Conservation (phyloP, 2,113 vertebrate species). For the Glareola pratincola region DNA sequence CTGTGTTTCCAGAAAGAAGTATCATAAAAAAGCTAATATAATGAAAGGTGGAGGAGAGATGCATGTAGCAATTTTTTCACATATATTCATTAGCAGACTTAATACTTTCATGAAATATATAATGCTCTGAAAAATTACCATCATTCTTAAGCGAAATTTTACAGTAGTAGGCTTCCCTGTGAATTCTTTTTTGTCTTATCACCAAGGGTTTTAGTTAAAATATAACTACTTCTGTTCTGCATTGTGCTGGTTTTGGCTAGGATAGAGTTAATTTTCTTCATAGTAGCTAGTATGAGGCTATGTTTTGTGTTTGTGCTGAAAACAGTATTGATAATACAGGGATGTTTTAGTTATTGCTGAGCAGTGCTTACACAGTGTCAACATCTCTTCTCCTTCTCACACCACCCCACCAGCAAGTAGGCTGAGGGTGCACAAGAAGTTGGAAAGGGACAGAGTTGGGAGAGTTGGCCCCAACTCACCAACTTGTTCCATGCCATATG, state of each 20-base stretch:
- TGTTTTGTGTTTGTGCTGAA: background rate
- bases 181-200: background rate
- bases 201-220: background rate
- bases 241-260: background rate
- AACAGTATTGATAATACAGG: background rate
- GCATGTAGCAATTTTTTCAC: background rate
- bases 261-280: background rate
- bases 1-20: background rate
- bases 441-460: background rate
- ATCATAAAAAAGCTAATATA: background rate
- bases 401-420: rapidly evolving
- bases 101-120: background rate
- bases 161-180: background rate
- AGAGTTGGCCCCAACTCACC: background rate
- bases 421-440: background rate
- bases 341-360: background rate
- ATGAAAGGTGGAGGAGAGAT: background rate
- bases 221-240: background rate
- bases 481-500: background rate
- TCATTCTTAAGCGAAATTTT: background rate
- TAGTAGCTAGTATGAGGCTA: background rate
- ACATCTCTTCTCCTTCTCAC: background rate
- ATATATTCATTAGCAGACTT: background rate
- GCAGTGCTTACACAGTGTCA: background rate
- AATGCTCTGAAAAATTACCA: background rate